A percentile compares a stretch with the other conserved stretches of the same genome.
These are phyloP conservation scores for Patella pellucida DNA, from an alignment of 2,888 invertebrate genomes.

Conservation along the genomic window DNA sequence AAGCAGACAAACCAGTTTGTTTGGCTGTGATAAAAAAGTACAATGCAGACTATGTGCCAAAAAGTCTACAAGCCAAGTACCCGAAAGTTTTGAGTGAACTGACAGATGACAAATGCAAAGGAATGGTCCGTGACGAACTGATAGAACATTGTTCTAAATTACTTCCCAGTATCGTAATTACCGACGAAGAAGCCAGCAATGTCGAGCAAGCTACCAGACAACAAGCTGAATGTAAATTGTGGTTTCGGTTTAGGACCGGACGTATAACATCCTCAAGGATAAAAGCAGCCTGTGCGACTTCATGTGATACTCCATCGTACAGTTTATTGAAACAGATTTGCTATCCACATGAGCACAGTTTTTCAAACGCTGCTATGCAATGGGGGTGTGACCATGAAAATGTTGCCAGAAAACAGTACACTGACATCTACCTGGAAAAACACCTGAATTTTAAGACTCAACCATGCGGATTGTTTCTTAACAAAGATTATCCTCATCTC, in stretches of 20 bases:
- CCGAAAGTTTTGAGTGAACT: slow-evolving; percentile 11
- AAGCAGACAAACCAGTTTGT: neutral
- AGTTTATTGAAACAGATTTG: slow-evolving; percentile 7
- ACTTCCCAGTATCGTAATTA: neutral
- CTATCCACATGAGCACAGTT: slow-evolving; percentile 11
- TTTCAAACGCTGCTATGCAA: slow-evolving; percentile 12
- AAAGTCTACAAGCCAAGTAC: slow-evolving; percentile 3
- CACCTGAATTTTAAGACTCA: neutral
- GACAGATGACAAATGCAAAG: slow-evolving; percentile 8
- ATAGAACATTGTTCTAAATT: neutral
- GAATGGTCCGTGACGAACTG: neutral
- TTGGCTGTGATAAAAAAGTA: slow-evolving; percentile 13
- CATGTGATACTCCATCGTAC: slow-evolving; percentile 2
- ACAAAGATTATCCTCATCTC: slow-evolving; percentile 18
- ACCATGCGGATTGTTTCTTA: slow-evolving; percentile 17
- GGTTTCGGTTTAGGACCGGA: slow-evolving; percentile 25
- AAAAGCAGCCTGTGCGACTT: neutral
- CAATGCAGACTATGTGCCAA: slow-evolving; percentile 1
- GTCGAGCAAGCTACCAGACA: slow-evolving; percentile 19
- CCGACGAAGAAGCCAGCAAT: slow-evolving; percentile 8
- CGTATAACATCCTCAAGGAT: slow-evolving; percentile 20
- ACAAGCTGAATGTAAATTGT: slow-evolving; percentile 22
- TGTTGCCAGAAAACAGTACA: neutral
- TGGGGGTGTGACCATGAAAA: slow-evolving; percentile 21
- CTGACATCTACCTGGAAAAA: neutral